Evolutionary conservation across 1,140 invertebrate species (phyloP), one percentile per base, ranked within the genome.

Genomic region (Steinernema khuongi): DNA sequence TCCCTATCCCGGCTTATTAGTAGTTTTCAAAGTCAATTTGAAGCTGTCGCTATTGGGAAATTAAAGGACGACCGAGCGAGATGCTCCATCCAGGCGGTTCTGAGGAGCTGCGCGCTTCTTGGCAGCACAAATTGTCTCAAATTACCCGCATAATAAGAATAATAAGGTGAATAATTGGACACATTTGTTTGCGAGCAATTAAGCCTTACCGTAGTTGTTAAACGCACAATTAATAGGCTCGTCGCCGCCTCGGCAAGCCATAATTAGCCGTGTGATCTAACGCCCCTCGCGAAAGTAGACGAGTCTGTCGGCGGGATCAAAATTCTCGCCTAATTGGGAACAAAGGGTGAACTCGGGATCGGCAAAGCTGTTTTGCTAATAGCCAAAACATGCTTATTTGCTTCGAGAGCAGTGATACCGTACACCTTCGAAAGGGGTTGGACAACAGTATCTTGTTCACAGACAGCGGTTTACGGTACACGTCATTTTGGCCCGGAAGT

Each of bases 131-230:
- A 60, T 60, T 60, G 50, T 60, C 50, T 60, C 50, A 60, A 60
- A 60, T 60, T 60, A 60, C 50, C 50, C 50, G 50, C 50, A 60
- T 60, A 60, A 60, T 60, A 60, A 60, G 50, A 60, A 60, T 60
- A 60, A 60, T 60, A 60, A 60, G 50, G 50, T 60, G 50, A 60
- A 60, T 60, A 60, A 60, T 60, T 60, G 50, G 11, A 60, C 50
- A 60, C 50, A 60, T 60, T 60, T 60, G 50, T 60, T 60, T 60
- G 50, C 50, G 50, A 60, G 50, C 50, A 60, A 60, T 60, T 60
- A 60, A 60, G 19, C 22, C 14, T 60, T 60, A 60, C 50, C 26
- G 50, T 60, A 60, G 50, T 60, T 60, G 50, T 14, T 60, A 60
- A 60, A 26, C 50, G 50, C 50, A 22, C 50, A 60, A 60, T 60